Conservation (phyloP, 2,113 vertebrate genomes). For the Tenrec ecaudatus region DNA sequence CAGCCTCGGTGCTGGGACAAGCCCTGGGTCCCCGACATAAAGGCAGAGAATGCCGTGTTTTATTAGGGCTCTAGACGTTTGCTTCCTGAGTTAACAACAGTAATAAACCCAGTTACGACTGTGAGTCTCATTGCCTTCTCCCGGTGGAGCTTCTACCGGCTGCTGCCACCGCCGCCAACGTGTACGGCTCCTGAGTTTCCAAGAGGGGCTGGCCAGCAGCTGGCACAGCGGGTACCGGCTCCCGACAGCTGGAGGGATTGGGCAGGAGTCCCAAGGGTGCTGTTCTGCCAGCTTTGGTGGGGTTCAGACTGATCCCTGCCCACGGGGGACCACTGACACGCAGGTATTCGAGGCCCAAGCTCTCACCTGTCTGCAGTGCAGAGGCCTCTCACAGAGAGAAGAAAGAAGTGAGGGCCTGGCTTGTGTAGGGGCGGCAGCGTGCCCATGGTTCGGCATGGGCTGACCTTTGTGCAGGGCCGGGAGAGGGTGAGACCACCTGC, state of each 20-base stretch:
- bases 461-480: neutral
- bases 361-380: neutral
- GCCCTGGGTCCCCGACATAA: constrained; percentile 42
- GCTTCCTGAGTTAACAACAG: constrained; percentile 80
- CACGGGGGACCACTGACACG: rapidly evolving
- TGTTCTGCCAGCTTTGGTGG: neutral
- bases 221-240: neutral
- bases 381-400: neutral
- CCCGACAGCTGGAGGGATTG: constrained; percentile 46
- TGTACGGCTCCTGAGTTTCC: neutral
- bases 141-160: constrained; percentile 56
- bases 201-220: constrained; percentile 48
- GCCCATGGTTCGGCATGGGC: no score
- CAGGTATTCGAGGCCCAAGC: neutral
- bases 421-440: neutral
- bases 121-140: constrained; percentile 68
- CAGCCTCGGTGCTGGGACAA: constrained; percentile 9
- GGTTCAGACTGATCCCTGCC: no score
- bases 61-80: constrained; percentile 63
- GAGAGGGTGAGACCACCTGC: no score
- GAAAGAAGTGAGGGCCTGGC: neutral
- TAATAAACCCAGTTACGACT: constrained; percentile 77
- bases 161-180: neutral
- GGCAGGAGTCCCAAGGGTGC: rapidly evolving
- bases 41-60: constrained; percentile 67